phyloP scores from a whole-genome alignment of 2,888 invertebrate genomes.

The Thymelicus lineola region DNA sequence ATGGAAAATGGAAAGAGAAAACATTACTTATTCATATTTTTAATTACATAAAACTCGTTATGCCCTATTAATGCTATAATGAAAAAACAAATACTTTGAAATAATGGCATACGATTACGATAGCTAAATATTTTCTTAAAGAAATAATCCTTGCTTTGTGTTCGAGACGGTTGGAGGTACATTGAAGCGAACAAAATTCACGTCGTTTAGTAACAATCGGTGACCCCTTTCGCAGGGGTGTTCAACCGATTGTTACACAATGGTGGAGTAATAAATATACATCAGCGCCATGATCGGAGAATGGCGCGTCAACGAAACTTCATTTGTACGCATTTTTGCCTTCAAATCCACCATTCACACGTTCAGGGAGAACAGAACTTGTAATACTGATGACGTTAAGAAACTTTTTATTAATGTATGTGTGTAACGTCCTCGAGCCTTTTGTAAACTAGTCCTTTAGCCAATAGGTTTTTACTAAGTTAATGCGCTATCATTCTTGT shows the following conservation, averaged over 20 bases:
- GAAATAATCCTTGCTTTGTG: conserved; percentile 35
- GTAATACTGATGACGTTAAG: background rate
- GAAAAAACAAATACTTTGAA: too few species aligned
- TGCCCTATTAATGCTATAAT: too few species aligned
- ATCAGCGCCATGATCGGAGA: conserved; percentile 46
- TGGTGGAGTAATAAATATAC: conserved; percentile 52
- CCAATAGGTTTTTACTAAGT: too few species aligned
- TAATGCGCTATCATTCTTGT: too few species aligned
- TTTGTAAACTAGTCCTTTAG: too few species aligned
- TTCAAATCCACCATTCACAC: conserved; percentile 17
- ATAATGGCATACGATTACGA: background rate
- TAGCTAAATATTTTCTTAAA: conserved; percentile 17
- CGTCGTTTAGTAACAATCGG: conserved; percentile 42
- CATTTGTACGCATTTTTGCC: conserved; percentile 20
- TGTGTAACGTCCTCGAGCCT: too few species aligned
- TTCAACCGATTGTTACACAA: conserved; percentile 50
- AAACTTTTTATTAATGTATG: too few species aligned
- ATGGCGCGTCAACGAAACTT: conserved; percentile 37
- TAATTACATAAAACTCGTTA: too few species aligned
- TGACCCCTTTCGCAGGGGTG: conserved; percentile 47
- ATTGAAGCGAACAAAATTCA: conserved; percentile 35
- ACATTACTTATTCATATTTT: too few species aligned
- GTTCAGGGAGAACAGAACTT: background rate
- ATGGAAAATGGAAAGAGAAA: too few species aligned
- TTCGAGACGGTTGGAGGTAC: conserved; percentile 34